These are phyloP conservation scores for Athene noctua DNA, from an alignment of 2,113 vertebrate genomes.

Conservation along the genomic window DNA sequence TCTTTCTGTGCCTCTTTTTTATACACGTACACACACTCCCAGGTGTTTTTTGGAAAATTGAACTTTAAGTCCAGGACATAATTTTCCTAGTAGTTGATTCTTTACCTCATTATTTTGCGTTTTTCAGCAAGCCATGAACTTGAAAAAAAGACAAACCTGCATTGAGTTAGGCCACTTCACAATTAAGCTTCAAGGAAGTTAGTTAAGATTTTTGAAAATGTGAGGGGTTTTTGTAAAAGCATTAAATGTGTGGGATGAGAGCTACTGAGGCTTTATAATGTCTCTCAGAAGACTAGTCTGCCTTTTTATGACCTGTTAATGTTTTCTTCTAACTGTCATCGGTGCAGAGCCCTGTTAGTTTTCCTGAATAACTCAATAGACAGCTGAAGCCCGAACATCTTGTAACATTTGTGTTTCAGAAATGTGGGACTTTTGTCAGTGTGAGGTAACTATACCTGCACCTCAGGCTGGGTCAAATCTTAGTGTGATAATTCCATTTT, in stretches of 20 bases:
- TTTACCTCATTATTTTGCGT: neutral
- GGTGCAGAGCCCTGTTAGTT: neutral
- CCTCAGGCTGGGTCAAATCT: neutral
- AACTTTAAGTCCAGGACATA: neutral
- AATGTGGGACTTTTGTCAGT: neutral
- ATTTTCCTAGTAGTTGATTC: neutral
- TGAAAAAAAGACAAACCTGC: neutral
- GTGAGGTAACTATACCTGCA: neutral
- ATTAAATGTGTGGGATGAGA: neutral
- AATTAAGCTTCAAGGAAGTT: neutral
- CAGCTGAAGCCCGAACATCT: neutral
- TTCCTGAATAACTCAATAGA: neutral
- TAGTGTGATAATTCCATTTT: neutral
- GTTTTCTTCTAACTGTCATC: neutral
- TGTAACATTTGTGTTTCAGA: neutral
- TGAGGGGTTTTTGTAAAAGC: neutral
- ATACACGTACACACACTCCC: no score
- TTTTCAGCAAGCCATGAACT: neutral
- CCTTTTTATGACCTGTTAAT: neutral
- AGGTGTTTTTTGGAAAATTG: neutral
- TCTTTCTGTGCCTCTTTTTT: neutral
- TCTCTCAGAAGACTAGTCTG: neutral
- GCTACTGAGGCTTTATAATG: neutral
- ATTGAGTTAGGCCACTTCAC: neutral
- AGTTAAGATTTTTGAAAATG: neutral